Evolutionary conservation across 2,113 vertebrate genomes (phyloP), one percentile per base, ranked within the genome.

Genomic region (Willisornis vidua): DNA sequence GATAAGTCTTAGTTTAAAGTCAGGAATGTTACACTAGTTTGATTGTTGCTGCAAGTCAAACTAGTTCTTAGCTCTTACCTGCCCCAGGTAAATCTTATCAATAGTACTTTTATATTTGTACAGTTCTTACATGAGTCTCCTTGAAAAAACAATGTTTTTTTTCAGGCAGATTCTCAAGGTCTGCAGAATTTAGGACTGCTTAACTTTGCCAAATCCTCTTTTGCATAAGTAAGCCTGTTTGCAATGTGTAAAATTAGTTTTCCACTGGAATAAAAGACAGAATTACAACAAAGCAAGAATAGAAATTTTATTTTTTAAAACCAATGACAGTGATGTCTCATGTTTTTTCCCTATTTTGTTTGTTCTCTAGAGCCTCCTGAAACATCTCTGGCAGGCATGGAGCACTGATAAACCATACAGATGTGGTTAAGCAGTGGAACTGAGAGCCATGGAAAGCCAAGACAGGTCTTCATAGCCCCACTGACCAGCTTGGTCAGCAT

Each of bases 171-270:
- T 89, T 76, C 37, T 46, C 49, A 67, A 63, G 2, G 6, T 23
- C 29, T 39, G 48, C n/a, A 83, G 48, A 89, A 41, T 83, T 90
- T 52, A 76, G 35, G 22, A 59, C 19, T 46, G 33, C 35, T 70
- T 48, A 65, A 54, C 43, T 74, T 78, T 67, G 18, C 19, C 28
- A 82, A 63, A 85, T 58, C 6, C 35, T 79, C 22, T 75, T 65
- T 76, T 83, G 9, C 54, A 35, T 51, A 54, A 75, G 6, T 63
- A 82, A 79, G 5, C 18, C 58, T 85, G 35, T 90, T 87, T 81
- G 35, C 33, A 90, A 82, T 25, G 43, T 85, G 58, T 33, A 75
- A 88, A 90, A 88, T 85, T 75, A 79, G n/a, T 31, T 85, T 85
- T 67, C 43, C 18, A 31, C 22, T 79, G 25, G 43, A 82, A 43